Evolutionary conservation across 1,140 invertebrate species (phyloP).

Genomic region (Globodera ellingtonae): DNA sequence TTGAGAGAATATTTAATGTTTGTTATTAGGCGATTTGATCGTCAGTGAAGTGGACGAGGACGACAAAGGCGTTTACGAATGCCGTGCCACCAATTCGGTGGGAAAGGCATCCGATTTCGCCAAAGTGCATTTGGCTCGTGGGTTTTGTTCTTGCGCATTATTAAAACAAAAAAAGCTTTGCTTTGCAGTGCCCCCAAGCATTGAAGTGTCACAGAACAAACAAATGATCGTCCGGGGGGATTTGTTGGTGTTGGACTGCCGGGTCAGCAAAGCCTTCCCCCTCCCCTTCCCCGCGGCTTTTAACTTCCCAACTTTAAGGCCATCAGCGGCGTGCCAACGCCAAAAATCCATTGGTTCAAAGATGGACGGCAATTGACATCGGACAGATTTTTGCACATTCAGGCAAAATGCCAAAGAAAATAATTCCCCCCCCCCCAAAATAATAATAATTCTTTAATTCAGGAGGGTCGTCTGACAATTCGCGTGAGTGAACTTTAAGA

Average conservation of each 20-base stretch:
- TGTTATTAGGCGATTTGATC: slow-evolving; percentile 53
- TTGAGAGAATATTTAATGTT: no score
- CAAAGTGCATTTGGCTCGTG: slow-evolving; percentile 47
- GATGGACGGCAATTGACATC: slow-evolving; percentile 60
- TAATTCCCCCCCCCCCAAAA: background rate
- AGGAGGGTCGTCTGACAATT: slow-evolving; percentile 45
- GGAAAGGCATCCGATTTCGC: slow-evolving; percentile 64
- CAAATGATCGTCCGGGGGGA: slow-evolving; percentile 65
- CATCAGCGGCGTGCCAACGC: slow-evolving; percentile 65
- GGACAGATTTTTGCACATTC: slow-evolving; percentile 35
- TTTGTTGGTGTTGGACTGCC: slow-evolving; percentile 54
- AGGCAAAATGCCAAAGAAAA: background rate
- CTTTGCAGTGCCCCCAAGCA: slow-evolving; percentile 66
- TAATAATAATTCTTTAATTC: background rate
- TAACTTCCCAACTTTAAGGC: slow-evolving; percentile 2
- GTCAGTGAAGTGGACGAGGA: slow-evolving; percentile 56
- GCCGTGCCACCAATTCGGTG: slow-evolving; percentile 68
- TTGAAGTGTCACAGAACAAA: slow-evolving; percentile 60
- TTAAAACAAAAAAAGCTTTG: background rate
- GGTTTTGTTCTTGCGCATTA: slow-evolving; percentile 20
- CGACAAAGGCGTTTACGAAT: slow-evolving; percentile 69
- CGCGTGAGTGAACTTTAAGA: slow-evolving; percentile 25
- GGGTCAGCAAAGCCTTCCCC: slow-evolving; percentile 46
- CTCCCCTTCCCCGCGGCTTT: no score
- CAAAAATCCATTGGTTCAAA: slow-evolving; percentile 67